Conservation (phyloP, 1,140 invertebrate species). For the Pteromalus puparum region DNA sequence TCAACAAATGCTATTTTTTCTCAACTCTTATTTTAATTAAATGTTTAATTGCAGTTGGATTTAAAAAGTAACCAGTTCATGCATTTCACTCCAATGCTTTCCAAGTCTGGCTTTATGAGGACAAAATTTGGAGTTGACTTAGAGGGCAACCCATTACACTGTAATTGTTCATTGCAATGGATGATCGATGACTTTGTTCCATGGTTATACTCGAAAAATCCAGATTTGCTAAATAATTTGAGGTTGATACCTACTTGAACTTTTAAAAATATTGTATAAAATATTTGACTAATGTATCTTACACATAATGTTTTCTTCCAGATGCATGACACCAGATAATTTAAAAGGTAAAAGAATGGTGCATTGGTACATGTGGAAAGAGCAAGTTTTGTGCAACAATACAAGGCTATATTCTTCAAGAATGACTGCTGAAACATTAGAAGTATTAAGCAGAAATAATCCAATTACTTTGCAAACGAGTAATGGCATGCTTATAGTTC, state of each 20-base stretch:
- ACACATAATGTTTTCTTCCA: slow-evolving; percentile 56
- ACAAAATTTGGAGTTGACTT: slow-evolving; percentile 62
- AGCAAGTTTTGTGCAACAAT: slow-evolving; percentile 62
- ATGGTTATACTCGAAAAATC: slow-evolving; percentile 59
- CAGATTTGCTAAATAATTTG: slow-evolving; percentile 60
- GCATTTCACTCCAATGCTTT: slow-evolving; percentile 56
- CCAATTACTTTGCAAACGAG: slow-evolving; percentile 53
- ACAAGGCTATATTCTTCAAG: slow-evolving; percentile 46
- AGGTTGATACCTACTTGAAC: slow-evolving; percentile 60
- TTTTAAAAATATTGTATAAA: not conserved
- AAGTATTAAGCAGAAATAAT: slow-evolving; percentile 6
- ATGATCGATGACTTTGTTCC: slow-evolving; percentile 64
- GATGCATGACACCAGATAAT: slow-evolving; percentile 61
- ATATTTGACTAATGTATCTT: not conserved
- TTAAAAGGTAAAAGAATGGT: slow-evolving; percentile 61
- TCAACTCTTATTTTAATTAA: slow-evolving; percentile 18
- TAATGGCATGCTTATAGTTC: slow-evolving; percentile 52
- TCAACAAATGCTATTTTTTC: slow-evolving; percentile 39
- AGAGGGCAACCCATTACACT: slow-evolving; percentile 69
- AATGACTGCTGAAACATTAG: slow-evolving; percentile 50
- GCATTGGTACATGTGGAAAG: slow-evolving; percentile 67
- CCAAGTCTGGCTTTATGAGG: slow-evolving; percentile 49
- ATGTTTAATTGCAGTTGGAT: slow-evolving; percentile 63
- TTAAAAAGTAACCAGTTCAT: slow-evolving; percentile 66
- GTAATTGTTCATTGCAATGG: slow-evolving; percentile 68